Conservation (phyloP, 2,888 invertebrate species). For the Rhamnusium bicolor region DNA sequence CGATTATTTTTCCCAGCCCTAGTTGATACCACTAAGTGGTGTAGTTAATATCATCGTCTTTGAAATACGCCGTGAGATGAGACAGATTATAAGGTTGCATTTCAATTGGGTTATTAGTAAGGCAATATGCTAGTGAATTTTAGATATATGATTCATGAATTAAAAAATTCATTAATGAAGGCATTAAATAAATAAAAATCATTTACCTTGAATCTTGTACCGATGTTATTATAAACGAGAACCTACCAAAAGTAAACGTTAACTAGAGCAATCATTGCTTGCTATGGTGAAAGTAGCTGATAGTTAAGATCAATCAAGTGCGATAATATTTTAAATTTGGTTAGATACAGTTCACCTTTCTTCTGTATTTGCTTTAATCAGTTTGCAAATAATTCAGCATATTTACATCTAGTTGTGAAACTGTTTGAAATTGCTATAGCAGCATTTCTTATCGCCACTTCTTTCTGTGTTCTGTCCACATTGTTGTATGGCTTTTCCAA, state of each 20-base stretch:
- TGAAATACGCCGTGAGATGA: not conserved
- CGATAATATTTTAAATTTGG: not conserved
- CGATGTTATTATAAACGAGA: not conserved
- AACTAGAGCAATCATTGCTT: not conserved
- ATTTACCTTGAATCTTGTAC: not conserved
- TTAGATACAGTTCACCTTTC: not conserved
- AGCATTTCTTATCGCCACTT: too few species aligned
- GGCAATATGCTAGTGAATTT: not conserved
- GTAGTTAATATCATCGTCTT: not conserved
- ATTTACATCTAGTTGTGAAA: not conserved
- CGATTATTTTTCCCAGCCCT: too few species aligned
- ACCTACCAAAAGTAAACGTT: not conserved
- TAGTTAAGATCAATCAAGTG: not conserved
- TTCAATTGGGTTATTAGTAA: not conserved
- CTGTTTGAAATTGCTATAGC: too few species aligned
- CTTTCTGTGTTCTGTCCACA: too few species aligned
- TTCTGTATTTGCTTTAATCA: not conserved
- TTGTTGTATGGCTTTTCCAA: too few species aligned
- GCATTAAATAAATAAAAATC: not conserved
- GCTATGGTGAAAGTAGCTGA: not conserved
- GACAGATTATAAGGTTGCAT: too few species aligned
- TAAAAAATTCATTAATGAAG: not conserved
- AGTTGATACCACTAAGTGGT: not conserved
- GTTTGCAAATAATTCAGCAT: not conserved
- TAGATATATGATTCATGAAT: too few species aligned